Evolutionary conservation across 1,140 invertebrate species (phyloP).

Genomic region (Penaeus indicus): DNA sequence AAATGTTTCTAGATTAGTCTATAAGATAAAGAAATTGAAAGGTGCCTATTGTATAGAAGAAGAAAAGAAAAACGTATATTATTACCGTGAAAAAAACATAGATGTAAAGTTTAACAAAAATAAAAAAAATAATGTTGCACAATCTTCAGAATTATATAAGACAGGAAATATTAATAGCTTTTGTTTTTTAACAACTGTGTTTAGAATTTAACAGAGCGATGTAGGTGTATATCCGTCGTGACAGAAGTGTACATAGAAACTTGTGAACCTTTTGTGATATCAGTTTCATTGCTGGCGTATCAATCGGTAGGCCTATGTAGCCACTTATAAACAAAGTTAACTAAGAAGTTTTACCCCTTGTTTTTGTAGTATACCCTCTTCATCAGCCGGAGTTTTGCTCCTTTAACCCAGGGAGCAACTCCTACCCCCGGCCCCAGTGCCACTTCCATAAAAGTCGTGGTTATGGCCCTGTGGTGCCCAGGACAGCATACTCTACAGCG

Average conservation of each 20-base stretch:
- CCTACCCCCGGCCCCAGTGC: no score
- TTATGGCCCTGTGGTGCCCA: no score
- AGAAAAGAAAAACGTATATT: constrained; percentile 55
- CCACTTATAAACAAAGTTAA: constrained; percentile 41
- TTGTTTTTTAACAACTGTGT: constrained; percentile 55
- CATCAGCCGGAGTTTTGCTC: no score
- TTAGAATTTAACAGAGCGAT: constrained; percentile 50
- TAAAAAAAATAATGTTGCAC: constrained; percentile 48
- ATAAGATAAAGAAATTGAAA: constrained; percentile 60
- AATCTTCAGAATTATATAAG: constrained; percentile 23
- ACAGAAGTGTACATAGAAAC: constrained; percentile 40
- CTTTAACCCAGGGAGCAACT: no score
- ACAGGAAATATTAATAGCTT: constrained; percentile 29
- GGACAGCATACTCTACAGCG: no score
- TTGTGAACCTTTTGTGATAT: constrained; percentile 55
- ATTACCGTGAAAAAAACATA: constrained; percentile 43
- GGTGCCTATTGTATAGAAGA: constrained; percentile 62
- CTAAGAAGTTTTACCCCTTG: neutral
- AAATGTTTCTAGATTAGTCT: constrained; percentile 60
- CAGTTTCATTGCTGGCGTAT: constrained; percentile 33
- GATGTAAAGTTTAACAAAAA: constrained; percentile 31
- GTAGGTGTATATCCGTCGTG: constrained; percentile 36
- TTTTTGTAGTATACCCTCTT: no score
- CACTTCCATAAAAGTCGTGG: no score
- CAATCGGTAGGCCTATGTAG: constrained; percentile 27